Evolutionary conservation across 2,888 invertebrate genomes (phyloP).

Genomic region (Rhodophaea formosa): DNA sequence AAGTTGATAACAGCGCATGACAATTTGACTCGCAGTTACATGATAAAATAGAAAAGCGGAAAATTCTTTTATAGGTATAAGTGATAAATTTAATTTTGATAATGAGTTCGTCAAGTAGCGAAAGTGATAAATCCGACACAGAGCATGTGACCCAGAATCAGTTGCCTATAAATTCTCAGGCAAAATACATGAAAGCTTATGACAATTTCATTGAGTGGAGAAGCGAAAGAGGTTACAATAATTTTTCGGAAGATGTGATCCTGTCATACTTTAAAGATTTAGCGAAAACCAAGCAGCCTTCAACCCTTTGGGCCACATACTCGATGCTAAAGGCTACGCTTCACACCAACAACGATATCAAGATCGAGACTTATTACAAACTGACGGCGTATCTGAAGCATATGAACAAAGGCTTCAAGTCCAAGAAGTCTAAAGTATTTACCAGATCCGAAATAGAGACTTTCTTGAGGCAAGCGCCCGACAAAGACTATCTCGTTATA

Average conservation of each 20-base stretch:
- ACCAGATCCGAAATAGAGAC: slow-evolving; percentile 23
- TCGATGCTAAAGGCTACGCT: slow-evolving; percentile 29
- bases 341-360: slow-evolving; percentile 21
- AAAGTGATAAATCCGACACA: background rate
- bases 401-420: slow-evolving; percentile 21
- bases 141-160: background rate
- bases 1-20: too few species aligned
- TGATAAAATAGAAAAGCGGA: too few species aligned
- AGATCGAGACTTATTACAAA: slow-evolving; percentile 24
- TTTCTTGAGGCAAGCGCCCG: slow-evolving; percentile 29
- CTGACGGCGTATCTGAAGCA: slow-evolving; percentile 24
- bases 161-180: background rate
- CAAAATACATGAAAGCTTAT: slow-evolving; percentile 16
- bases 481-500: slow-evolving; percentile 23
- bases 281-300: slow-evolving; percentile 20
- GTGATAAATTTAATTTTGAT: background rate
- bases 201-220: slow-evolving; percentile 24
- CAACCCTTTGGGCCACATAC: slow-evolving; percentile 24
- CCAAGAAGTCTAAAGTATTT: slow-evolving; percentile 28
- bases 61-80: too few species aligned
- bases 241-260: slow-evolving; percentile 27
- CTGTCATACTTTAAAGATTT: slow-evolving; percentile 26
- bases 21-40: too few species aligned
- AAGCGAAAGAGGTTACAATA: slow-evolving; percentile 15
- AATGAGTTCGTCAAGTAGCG: slow-evolving; percentile 4